These are phyloP conservation scores for Drosophila trapezifrons DNA, from an alignment of 1,140 invertebrate species.

Conservation along the genomic window DNA sequence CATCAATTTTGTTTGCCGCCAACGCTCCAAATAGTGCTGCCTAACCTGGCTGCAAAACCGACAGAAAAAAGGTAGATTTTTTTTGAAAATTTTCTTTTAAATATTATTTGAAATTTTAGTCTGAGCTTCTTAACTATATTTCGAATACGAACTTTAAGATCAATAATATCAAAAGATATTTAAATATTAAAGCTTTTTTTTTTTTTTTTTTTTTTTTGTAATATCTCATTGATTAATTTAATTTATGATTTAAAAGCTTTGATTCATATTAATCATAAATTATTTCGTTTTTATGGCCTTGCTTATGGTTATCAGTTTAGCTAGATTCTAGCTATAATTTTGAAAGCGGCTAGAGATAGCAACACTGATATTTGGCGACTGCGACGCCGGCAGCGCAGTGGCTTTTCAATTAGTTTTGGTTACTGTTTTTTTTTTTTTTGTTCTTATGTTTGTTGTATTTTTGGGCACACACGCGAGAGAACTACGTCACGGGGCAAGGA, in stretches of 20 bases:
- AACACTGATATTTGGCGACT: constrained; percentile 20
- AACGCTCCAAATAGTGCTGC: constrained; percentile 10
- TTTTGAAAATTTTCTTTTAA: not conserved
- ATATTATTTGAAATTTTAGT: no score
- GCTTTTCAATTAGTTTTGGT: constrained; percentile 72
- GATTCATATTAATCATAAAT: no score
- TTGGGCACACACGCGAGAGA: constrained; percentile 42
- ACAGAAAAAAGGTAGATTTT: not conserved
- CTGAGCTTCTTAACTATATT: no score
- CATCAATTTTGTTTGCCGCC: constrained; percentile 56
- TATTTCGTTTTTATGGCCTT: not conserved
- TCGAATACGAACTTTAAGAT: no score
- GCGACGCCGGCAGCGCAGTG: constrained; percentile 35
- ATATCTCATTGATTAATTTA: no score
- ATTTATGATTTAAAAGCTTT: no score
- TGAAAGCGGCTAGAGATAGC: not conserved
- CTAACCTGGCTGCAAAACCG: not conserved
- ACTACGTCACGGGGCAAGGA: constrained; percentile 36
- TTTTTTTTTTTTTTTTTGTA: no score
- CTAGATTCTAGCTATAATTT: not conserved
- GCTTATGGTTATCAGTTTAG: not conserved
- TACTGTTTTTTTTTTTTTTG: constrained; percentile 9
- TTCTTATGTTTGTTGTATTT: constrained; percentile 30
- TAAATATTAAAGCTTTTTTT: no score
- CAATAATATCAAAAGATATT: no score